These are phyloP conservation scores for Poeciliopsis turrubarensis DNA, from an alignment of 2,113 vertebrate genomes.

Conservation along the genomic window DNA sequence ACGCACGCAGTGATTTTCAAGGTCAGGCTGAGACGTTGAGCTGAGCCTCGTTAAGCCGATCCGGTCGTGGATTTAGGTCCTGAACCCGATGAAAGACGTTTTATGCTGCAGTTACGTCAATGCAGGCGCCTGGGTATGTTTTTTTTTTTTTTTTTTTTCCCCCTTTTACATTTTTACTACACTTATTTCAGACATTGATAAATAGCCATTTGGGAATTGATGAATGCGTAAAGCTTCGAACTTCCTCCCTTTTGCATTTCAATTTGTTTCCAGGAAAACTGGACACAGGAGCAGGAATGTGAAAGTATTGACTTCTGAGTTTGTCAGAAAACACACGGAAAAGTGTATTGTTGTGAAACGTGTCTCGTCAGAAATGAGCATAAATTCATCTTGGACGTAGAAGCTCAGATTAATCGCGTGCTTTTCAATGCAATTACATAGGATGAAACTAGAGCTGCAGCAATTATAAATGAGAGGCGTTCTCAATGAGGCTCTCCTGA, in stretches of 20 bases:
- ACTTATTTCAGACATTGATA: neutral
- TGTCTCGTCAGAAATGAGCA: neutral
- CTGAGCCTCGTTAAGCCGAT: neutral
- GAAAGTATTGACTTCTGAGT: conserved; percentile 79
- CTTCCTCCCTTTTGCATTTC: neutral
- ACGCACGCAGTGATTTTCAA: neutral
- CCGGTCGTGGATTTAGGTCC: too few species aligned
- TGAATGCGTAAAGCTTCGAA: neutral
- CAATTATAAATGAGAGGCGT: too few species aligned
- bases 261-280: neutral
- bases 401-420: neutral
- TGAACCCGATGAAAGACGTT: neutral
- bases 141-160: neutral
- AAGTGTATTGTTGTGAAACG: neutral
- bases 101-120: neutral
- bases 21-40: neutral
- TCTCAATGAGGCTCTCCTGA: neutral
- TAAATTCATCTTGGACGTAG: neutral
- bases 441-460: too few species aligned
- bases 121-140: neutral
- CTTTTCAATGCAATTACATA: neutral
- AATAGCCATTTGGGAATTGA: neutral
- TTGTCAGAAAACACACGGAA: conserved; percentile 8
- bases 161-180: too few species aligned
- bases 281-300: conserved; percentile 60